Evolutionary conservation across 2,797 vertebrate genomes (phyloP), one percentile per base, ranked within the genome.

Genomic region (Lithobates pipiens): DNA sequence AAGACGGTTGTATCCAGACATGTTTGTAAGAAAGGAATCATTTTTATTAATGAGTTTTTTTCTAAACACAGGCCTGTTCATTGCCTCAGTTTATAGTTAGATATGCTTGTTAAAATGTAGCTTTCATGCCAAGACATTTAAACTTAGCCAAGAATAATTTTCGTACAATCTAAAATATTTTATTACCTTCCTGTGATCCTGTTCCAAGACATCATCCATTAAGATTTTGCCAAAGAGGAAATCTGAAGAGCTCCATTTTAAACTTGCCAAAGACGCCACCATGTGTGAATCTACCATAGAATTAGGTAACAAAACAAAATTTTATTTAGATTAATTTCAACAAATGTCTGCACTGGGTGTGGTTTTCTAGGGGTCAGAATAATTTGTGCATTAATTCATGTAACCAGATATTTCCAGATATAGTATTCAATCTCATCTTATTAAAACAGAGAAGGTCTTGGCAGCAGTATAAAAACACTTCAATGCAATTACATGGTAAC

Each of bases 101-200:
- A 50, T 54, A 36, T 13, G 39, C 32, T 44, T 65, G 27, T 82
- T 73, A 73, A 82, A 73, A 61, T 27, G 46, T 63, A 73, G 73
- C 54, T 23, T 74, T 15, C 72, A 76, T 61, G 42, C 81, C 54
- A 73, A 11, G 65, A 39, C 10, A 63, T 76, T 83, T 83, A 57
- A 27, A 54, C 63, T 84, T 71, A 10, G 76, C 76, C 68, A 78
- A 85, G 57, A 85, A 85, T 32, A 65, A 63, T 69, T 78, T 78
- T 61, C 21, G 7, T 61, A 61, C 21, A 61, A 61, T 61, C 54
- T 18, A 21, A 61, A 67, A 84, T 71, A 32, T 72, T 70, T 78
- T 73, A 85, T 78, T 85, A 67, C 83, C 77, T 85, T 67, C 68
- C 83, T 85, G 68, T 85, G 57, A 78, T 78, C 54, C 44, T 67